Evolutionary conservation across 2,113 vertebrate species (phyloP).

Genomic region (Pteropus alecto): DNA sequence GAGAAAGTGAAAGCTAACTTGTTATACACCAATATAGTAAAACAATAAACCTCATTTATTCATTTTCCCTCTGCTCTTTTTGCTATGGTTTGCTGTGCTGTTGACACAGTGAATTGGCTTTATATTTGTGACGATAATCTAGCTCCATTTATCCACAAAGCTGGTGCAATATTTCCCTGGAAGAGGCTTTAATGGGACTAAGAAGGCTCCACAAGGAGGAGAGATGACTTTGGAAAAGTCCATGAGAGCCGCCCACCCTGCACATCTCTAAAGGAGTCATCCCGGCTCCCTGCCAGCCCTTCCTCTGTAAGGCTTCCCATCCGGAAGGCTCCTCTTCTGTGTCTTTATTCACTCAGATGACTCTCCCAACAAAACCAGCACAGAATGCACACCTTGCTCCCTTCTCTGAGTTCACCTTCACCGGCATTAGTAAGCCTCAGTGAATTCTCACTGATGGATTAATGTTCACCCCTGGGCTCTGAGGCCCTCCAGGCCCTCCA

Average conservation of each 20-base stretch:
- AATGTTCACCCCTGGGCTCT: not conserved
- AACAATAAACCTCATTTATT: not conserved
- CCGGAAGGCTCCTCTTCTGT: not conserved
- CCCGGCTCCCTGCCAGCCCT: not conserved
- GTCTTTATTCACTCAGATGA: not conserved
- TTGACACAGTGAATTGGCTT: constrained; percentile 5
- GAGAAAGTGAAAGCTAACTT: not conserved
- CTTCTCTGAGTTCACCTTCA: not conserved
- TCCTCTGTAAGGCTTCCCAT: not conserved
- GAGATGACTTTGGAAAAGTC: not conserved
- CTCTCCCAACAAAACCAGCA: not conserved
- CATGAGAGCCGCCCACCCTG: not conserved
- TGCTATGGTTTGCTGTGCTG: not conserved
- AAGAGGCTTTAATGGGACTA: not conserved
- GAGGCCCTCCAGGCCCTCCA: not conserved
- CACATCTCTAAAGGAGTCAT: not conserved
- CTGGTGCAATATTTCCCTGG: not conserved
- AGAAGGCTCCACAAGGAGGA: not conserved
- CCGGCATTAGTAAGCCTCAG: not conserved
- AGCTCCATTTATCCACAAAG: not conserved
- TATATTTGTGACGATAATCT: not conserved
- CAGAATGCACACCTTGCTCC: not conserved
- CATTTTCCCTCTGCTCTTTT: not conserved
- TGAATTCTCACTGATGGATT: not conserved
- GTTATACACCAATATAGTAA: not conserved